Conservation (phyloP, 2,797 vertebrate genomes). For the Crenichthys baileyi region DNA sequence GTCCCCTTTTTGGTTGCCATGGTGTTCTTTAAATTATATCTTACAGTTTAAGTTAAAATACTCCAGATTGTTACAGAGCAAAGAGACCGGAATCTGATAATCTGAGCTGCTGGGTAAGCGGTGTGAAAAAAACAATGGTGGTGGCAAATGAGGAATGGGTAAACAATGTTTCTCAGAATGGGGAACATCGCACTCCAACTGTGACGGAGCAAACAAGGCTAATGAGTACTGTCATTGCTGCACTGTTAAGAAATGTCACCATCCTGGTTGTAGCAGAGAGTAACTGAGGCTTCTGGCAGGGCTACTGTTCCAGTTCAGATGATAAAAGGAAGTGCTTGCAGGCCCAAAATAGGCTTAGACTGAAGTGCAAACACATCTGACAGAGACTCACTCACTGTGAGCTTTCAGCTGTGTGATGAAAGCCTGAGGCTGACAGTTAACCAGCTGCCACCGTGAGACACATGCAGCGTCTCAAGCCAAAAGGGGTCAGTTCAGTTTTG, state of each 20-base stretch:
- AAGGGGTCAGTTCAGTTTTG: not conserved
- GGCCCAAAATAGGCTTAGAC: slow-evolving; percentile 73
- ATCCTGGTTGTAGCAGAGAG: slow-evolving; percentile 29
- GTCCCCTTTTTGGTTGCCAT: not conserved
- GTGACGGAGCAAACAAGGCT: slow-evolving; percentile 30
- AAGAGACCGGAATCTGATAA: not conserved
- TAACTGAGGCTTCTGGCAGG: slow-evolving; percentile 41
- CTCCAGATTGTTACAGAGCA: not conserved
- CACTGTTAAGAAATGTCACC: slow-evolving; percentile 45
- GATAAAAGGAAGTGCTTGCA: slow-evolving; percentile 78
- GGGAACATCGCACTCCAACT: slow-evolving; percentile 50
- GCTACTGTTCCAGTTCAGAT: slow-evolving; percentile 58
- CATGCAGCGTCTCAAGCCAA: not conserved
- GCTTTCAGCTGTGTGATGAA: slow-evolving; percentile 32
- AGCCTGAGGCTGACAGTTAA: not conserved
- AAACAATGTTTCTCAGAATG: slow-evolving; percentile 57
- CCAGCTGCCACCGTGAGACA: not conserved
- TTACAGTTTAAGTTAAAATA: not conserved
- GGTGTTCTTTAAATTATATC: not conserved
- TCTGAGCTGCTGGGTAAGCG: slow-evolving; percentile 12
- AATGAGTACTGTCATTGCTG: slow-evolving; percentile 16
- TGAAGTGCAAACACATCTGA: slow-evolving; percentile 47
- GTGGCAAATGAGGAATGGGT: slow-evolving; percentile 55
- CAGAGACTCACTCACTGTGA: slow-evolving; percentile 27
- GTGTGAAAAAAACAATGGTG: slow-evolving; percentile 43